phyloP scores from a whole-genome alignment of 2,113 vertebrate genomes.

The Panthera uncia region DNA sequence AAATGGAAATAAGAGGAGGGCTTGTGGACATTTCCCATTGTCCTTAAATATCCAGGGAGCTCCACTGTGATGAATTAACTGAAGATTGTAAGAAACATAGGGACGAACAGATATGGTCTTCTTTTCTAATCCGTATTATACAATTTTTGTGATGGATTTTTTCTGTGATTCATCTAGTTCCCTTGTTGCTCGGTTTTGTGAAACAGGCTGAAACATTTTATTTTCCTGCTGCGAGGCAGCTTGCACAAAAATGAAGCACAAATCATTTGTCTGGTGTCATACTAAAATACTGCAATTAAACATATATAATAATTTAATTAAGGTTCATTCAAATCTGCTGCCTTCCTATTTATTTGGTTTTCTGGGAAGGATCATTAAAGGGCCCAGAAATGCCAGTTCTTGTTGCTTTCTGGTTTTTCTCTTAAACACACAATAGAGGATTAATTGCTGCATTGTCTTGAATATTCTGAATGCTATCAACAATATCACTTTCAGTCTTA shows the following conservation, averaged over 20 bases:
- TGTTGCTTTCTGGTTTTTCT: not conserved
- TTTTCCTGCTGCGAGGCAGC: slow-evolving; percentile 41
- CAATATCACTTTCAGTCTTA: slow-evolving; percentile 51
- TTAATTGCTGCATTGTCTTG: slow-evolving; percentile 37
- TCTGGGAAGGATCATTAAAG: not conserved
- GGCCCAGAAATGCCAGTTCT: not conserved
- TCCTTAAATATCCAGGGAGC: slow-evolving; percentile 68
- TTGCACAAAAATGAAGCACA: not conserved
- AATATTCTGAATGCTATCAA: slow-evolving; percentile 15
- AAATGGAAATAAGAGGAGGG: slow-evolving; percentile 61
- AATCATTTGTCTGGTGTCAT: not conserved
- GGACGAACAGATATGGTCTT: slow-evolving; percentile 37
- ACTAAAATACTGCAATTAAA: slow-evolving; percentile 8
- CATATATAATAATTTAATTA: slow-evolving; percentile 30
- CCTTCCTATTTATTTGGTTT: not conserved
- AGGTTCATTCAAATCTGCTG: not conserved
- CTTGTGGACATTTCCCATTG: slow-evolving; percentile 65
- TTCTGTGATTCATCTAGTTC: slow-evolving; percentile 12
- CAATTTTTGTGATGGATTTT: slow-evolving; percentile 50
- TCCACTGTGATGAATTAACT: slow-evolving; percentile 73
- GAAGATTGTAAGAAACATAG: slow-evolving; percentile 65
- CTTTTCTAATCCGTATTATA: slow-evolving; percentile 51
- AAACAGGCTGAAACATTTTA: slow-evolving; percentile 45
- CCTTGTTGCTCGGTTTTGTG: slow-evolving; percentile 43
- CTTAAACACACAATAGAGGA: not conserved